Base-by-base conservation (phyloP, 2,888 invertebrate genomes). In the Athripsodes cinereus region DNA sequence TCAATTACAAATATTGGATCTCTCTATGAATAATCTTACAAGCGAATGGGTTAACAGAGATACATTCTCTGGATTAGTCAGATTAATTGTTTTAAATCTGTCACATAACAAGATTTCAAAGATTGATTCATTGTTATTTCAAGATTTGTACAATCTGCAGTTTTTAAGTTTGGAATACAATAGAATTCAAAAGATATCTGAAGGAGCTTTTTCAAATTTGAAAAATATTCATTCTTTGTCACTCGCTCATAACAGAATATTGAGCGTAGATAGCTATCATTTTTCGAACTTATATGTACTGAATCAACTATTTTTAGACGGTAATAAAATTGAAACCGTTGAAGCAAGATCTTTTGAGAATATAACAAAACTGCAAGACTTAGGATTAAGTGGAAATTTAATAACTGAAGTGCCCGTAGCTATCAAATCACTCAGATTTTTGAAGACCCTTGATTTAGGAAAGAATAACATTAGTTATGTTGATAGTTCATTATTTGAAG, bases 361-460 rank as follows among this genome's bases (percentile, higher is more conserved):
- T 73, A 84, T 88, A 67, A 88, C 88, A 8, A 86, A 85, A 70
- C 78, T 92, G 44, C 85, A 88, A 70, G 90, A 90, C 71, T 78
- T 91, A 65, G 86, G 87, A 49, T 74, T 91, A 63, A 87, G 86
- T 67, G 86, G 85, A 60, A 92, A 92, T 74, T 75, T 80, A 67
- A 75, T 92, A 66, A 82, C 81, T 40, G 83, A 83, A 65, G 81
- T 87, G 58, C 88, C 90, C 60, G 81, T 79, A 67, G 88, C 89
- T 46, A 80, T 89, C 62, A 83, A 84, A 66, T 83, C 83, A 65
- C 76, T 91, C 62, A 75, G 81, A 65, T 84, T 85, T 67, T 75
- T 93, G 67, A 87, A 86, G 69, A 86, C 87, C 22, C 76, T 93
- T 60, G 90, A 92, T 74, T 79, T 93, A 66, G 90, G 90, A 51